These are phyloP conservation scores for Nycteola revayana DNA, from an alignment of 2,888 invertebrate species.

Conservation along the genomic window DNA sequence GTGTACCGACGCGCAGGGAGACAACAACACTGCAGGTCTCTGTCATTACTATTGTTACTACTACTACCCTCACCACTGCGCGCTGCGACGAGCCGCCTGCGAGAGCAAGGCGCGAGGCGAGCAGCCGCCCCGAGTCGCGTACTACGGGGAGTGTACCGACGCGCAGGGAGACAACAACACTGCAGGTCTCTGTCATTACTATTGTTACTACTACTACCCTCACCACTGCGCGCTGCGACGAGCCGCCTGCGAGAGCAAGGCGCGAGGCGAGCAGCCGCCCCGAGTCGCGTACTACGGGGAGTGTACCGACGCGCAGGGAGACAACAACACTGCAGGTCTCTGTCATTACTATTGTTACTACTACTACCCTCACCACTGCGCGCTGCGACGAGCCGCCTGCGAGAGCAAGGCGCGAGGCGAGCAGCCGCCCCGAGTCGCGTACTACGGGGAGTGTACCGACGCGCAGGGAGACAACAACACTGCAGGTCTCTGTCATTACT, in stretches of 20 bases:
- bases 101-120: conserved; percentile 84
- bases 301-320: conserved; percentile 86
- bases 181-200: conserved; percentile 45
- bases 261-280: conserved; percentile 81
- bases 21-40: conserved; percentile 66
- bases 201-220: too few species aligned
- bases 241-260: conserved; percentile 85
- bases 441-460: conserved; percentile 90
- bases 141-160: conserved; percentile 90
- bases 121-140: conserved; percentile 77
- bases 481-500: conserved; percentile 41
- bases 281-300: conserved; percentile 88
- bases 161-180: conserved; percentile 79
- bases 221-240: conserved; percentile 92
- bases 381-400: conserved; percentile 89
- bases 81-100: conserved; percentile 89
- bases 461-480: conserved; percentile 81
- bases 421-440: conserved; percentile 77
- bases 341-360: too few species aligned
- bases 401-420: conserved; percentile 84
- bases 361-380: conserved; percentile 91
- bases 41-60: too few species aligned
- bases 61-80: conserved; percentile 91
- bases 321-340: conserved; percentile 66
- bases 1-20: conserved; percentile 85